A percentile compares a stretch with the other conserved stretches of the same genome.
These are phyloP conservation scores for Corythornis vintsioides DNA, from an alignment of 2,113 vertebrate genomes.

Conservation along the genomic window DNA sequence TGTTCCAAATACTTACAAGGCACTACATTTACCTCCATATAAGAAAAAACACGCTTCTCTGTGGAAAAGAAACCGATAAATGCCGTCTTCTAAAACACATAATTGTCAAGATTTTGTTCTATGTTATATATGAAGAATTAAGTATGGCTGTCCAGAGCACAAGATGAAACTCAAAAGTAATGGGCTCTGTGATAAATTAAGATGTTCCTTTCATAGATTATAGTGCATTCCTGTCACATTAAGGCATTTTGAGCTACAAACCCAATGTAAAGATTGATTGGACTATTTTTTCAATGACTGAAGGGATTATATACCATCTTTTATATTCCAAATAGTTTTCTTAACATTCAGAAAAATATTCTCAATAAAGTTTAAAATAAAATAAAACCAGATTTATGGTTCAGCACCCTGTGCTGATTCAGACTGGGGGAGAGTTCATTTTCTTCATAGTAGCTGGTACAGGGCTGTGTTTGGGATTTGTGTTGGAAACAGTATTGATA, in stretches of 20 bases:
- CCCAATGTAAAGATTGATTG: neutral
- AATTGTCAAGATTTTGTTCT: conserved; percentile 1
- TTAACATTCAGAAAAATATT: conserved; percentile 11
- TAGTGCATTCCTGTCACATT: conserved; percentile 34
- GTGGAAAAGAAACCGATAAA: neutral
- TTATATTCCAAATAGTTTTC: conserved; percentile 19
- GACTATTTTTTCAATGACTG: conserved; percentile 41
- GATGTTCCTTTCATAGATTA: conserved; percentile 5
- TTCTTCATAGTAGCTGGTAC: neutral
- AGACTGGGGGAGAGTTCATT: neutral
- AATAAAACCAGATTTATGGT: conserved; percentile 26
- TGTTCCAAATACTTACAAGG: neutral
- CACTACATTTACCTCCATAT: neutral
- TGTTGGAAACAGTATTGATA: neutral
- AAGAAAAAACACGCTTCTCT: neutral
- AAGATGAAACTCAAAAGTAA: conserved; percentile 67
- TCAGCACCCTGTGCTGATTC: neutral
- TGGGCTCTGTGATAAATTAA: conserved; percentile 68
- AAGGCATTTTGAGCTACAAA: conserved; percentile 39
- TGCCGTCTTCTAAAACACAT: neutral
- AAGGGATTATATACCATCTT: conserved; percentile 2
- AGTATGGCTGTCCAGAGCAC: conserved; percentile 9
- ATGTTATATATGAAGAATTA: conserved; percentile 44
- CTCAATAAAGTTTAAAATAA: conserved; percentile 18
- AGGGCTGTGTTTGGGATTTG: neutral